Evolutionary conservation across 2,888 invertebrate genomes (phyloP).

Genomic region (Oscheius sp.): DNA sequence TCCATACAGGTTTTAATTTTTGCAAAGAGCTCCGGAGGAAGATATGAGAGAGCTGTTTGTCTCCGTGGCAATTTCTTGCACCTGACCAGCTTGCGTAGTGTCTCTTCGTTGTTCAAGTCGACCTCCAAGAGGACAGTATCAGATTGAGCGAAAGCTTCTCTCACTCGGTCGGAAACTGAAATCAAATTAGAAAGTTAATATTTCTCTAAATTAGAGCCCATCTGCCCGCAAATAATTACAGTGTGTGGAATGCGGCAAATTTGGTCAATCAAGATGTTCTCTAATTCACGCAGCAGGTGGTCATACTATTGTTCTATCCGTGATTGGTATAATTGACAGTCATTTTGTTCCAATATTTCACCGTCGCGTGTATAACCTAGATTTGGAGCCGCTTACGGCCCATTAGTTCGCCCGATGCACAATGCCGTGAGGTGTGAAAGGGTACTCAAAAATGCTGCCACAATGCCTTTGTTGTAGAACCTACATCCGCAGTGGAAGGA

Average conservation of each 20-base stretch:
- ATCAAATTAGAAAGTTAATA: background rate
- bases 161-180: slow-evolving; percentile 73
- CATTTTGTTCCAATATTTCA: background rate
- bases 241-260: slow-evolving; percentile 28
- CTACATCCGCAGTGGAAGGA: background rate
- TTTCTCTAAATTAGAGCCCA: background rate
- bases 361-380: background rate
- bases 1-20: slow-evolving; percentile 71
- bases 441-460: slow-evolving; percentile 31
- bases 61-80: slow-evolving; percentile 58
- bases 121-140: slow-evolving; percentile 75
- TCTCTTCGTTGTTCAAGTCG: slow-evolving; percentile 74
- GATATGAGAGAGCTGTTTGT: slow-evolving; percentile 57
- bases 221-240: slow-evolving; percentile 25
- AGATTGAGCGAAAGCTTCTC: slow-evolving; percentile 73
- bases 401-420: slow-evolving; percentile 21
- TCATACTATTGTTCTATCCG: slow-evolving; percentile 16
- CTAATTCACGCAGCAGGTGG: slow-evolving; percentile 28
- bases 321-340: slow-evolving; percentile 26
- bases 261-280: slow-evolving; percentile 24
- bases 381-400: slow-evolving; percentile 17
- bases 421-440: slow-evolving; percentile 29
- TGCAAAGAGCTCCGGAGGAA: slow-evolving; percentile 72
- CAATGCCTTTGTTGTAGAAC: slow-evolving; percentile 26
- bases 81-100: slow-evolving; percentile 59